Evolutionary conservation across 1,140 invertebrate species (phyloP), one percentile per base, ranked within the genome.

Genomic region (Meteorus sp.): DNA sequence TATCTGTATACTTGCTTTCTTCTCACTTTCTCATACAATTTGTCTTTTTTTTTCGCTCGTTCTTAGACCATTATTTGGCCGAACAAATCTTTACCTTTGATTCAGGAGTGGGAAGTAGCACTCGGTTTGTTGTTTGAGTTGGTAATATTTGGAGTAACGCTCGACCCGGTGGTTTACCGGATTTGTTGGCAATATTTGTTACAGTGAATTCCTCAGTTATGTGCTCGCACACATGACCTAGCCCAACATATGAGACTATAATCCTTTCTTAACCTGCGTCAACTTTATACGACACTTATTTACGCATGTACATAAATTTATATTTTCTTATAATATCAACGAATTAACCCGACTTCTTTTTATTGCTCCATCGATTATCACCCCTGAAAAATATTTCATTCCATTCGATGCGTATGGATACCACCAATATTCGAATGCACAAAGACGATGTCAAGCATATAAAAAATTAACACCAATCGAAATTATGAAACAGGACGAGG

Each of bases 131-230:
- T 74, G 72, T 74, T 74, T 74, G 72, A 74, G 72, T 71, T 74
- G 70, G 70, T 72, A 74, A 74, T 74, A 72, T 74, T 74, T 74
- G 70, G 72, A 71, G 70, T 74, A 74, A 72, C 65, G 68, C 72
- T 74, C 70, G 65, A 65, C 69, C 61, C 66, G 53, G 63, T 69
- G 64, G 68, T 74, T 74, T 72, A 71, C 72, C 60, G 65, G 66
- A 74, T 71, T 72, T 68, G 64, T 71, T 74, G 68, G 65, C 66
- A 70, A 70, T 72, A 71, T 71, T n/a, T 74, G 67, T 72, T 69
- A 69, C 69, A 70, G 64, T 47, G 59, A 68, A 64, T 61, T 44
- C 60, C 63, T 66, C n/a, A n/a, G n/a, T n/a, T n/a, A n/a, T n/a
- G n/a, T 61, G 67, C 63, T 66, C 65, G 15, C 37, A 22, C 48